Evolutionary conservation across 2,888 invertebrate genomes (phyloP).

Genomic region (Xylophagus ater): DNA sequence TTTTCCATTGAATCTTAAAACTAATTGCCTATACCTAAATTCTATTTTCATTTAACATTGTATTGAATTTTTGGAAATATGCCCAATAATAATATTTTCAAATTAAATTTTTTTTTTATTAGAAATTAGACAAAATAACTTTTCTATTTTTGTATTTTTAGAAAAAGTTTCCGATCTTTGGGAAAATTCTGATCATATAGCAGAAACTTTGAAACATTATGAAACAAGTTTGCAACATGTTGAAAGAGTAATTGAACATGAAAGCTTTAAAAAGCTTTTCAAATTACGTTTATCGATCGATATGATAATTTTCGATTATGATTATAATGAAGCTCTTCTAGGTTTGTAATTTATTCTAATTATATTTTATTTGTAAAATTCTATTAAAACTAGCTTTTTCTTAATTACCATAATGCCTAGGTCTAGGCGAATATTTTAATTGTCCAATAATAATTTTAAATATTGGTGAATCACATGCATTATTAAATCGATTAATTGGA

Average conservation of each 20-base stretch:
- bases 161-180: not conserved
- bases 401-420: slow-evolving; percentile 2
- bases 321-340: slow-evolving; percentile 16
- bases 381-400: not conserved
- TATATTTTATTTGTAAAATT: not conserved
- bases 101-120: not conserved
- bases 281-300: slow-evolving; percentile 3
- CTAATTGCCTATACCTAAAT: too few relatives aligned
- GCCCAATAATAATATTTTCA: slow-evolving; percentile 7
- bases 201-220: slow-evolving; percentile 6
- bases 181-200: slow-evolving; percentile 2
- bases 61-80: slow-evolving; percentile 1
- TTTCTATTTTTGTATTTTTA: not conserved
- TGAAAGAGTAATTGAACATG: slow-evolving; percentile 5
- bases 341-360: slow-evolving; percentile 8
- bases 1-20: too few relatives aligned
- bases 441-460: slow-evolving; percentile 14
- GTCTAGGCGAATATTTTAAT: slow-evolving; percentile 11
- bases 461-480: slow-evolving; percentile 3
- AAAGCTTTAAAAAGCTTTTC: slow-evolving; percentile 13
- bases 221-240: slow-evolving; percentile 12
- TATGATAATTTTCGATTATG: slow-evolving; percentile 15
- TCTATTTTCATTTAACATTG: slow-evolving; percentile 4
- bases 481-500: slow-evolving; percentile 1
- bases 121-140: not conserved